Evolutionary conservation across 2,888 invertebrate species (phyloP).

Genomic region (Papilio gigon): DNA sequence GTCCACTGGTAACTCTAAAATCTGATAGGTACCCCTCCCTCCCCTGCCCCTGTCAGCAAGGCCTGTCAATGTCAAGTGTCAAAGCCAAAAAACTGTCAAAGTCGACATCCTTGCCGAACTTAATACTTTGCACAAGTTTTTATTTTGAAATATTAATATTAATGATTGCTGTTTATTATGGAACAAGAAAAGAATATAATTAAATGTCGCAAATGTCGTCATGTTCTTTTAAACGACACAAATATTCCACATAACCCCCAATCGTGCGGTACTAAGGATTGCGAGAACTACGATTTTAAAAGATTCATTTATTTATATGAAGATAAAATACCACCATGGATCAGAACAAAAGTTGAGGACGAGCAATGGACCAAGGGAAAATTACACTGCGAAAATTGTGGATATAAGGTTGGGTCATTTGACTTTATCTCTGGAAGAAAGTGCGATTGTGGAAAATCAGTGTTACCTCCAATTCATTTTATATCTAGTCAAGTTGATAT

Average conservation of each 20-base stretch:
- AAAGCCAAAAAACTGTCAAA: not conserved
- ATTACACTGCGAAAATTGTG: constrained; percentile 84
- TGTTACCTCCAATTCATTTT: constrained; percentile 84
- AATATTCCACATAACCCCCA: constrained; percentile 47
- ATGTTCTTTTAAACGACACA: constrained; percentile 59
- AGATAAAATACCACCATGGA: constrained; percentile 83
- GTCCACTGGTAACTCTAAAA: no score
- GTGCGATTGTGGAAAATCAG: constrained; percentile 81
- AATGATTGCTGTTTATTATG: not conserved
- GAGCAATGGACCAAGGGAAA: constrained; percentile 86
- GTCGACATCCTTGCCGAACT: not conserved
- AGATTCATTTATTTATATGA: constrained; percentile 80
- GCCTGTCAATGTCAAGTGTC: not conserved
- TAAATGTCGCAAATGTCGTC: constrained; percentile 78
- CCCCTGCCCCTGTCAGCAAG: no score
- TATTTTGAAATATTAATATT: not conserved
- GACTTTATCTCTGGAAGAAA: constrained; percentile 85
- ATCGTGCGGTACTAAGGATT: constrained; percentile 54
- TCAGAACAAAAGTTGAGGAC: constrained; percentile 75
- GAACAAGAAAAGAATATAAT: constrained; percentile 45
- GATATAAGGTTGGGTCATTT: constrained; percentile 84
- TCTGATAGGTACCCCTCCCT: no score
- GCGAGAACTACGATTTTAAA: constrained; percentile 62
- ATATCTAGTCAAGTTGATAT: constrained; percentile 85
- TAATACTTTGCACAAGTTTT: not conserved